Evolutionary conservation across 2,888 invertebrate species (phyloP).

Genomic region (Lasiommata megera): DNA sequence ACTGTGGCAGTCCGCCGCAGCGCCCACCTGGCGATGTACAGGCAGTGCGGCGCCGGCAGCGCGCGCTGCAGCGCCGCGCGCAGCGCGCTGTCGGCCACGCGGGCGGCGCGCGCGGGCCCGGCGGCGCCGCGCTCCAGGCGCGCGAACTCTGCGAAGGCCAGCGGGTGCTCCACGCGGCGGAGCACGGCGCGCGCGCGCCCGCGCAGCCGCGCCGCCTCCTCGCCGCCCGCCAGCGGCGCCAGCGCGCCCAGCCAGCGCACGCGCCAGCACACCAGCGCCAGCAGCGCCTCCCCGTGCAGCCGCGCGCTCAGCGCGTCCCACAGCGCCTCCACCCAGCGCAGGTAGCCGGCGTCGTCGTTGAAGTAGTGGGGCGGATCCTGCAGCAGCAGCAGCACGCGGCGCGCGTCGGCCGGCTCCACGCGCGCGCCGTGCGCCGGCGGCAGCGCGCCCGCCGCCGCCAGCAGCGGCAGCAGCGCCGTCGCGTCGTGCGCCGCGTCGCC

Average conservation of each 20-base stretch:
- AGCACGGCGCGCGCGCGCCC: constrained; percentile 32
- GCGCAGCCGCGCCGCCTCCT: constrained; percentile 35
- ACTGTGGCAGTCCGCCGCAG: too few relatives aligned
- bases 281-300: constrained; percentile 51
- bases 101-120: constrained; percentile 27
- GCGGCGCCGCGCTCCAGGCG: constrained; percentile 44
- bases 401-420: constrained; percentile 32
- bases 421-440: constrained; percentile 40
- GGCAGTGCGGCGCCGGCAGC: constrained; percentile 3
- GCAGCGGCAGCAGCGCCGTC: constrained; percentile 40
- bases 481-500: constrained; percentile 32
- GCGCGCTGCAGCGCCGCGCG: constrained; percentile 35
- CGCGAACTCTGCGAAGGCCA: constrained; percentile 54
- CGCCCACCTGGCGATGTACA: constrained; percentile 18
- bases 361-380: constrained; percentile 62
- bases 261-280: constrained; percentile 42
- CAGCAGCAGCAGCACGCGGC: constrained; percentile 41
- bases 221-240: constrained; percentile 27
- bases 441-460: constrained; percentile 39
- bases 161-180: constrained; percentile 34
- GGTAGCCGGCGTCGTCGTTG: constrained; percentile 50
- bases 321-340: constrained; percentile 38
- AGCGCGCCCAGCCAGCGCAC: constrained; percentile 35
- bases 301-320: constrained; percentile 42
- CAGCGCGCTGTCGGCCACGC: constrained; percentile 36